Base-by-base conservation (phyloP, 2,888 invertebrate species). In the Pegoplata infirma region DNA sequence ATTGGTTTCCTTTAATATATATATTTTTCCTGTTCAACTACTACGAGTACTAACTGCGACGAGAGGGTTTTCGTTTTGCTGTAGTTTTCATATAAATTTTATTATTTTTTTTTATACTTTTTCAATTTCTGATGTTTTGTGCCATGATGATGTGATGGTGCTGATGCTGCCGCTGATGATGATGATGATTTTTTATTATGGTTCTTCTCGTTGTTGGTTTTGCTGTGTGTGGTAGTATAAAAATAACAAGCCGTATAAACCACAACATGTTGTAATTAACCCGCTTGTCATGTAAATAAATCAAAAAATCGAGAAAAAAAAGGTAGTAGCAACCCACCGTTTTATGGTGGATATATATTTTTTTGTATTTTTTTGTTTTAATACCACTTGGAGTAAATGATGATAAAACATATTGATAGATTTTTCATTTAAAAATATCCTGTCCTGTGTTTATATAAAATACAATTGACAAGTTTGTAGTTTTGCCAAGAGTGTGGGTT, bases 221-320 rank as follows among this genome's bases (percentile, higher is more conserved):
- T 59, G 46, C 53, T 51, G 25, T 25, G 75, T 75, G 74, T 69
- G 79, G 75, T 72, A 40, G 74, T 75, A 59, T 46, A 67, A 66
- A 71, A 79, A 79, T 75, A 79, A 75, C 75, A 71, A 79, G 71
- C 75, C 75, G 78, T 80, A 76, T 68, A 81, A 75, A 79, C 82
- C 82, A 74, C 81, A 81, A 82, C 81, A 82, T 81, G 82, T 73
- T 81, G 82, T 81, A 82, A 82, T 82, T 82, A 82, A 82, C 82
- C 81, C 80, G 76, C 76, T 80, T 81, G 81, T 81, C 81, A 81
- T 82, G 82, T 78, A 82, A 81, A 82, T 82, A 82, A 82, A 82
- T 82, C 81, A 82, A 80, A 82, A 58, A 7, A 23, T 44, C 21
- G 16, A 8, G 8, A 16, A 55, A 28, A 71, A 75, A 75, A 63